Evolutionary conservation across 1,140 invertebrate species (phyloP).

Genomic region (Trigoniulus corallinus): DNA sequence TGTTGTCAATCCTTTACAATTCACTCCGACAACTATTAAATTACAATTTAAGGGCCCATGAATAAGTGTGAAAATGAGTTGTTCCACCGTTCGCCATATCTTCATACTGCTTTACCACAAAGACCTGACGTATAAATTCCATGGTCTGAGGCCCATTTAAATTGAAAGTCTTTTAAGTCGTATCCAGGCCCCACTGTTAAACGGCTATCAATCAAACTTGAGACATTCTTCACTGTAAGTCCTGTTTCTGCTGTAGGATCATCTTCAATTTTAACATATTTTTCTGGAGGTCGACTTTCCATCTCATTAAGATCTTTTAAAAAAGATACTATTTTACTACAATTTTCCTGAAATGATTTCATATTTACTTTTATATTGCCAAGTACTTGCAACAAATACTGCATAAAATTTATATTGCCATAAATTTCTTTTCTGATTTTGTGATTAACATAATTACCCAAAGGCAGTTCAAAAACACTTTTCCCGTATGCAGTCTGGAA

Average conservation of each 20-base stretch:
- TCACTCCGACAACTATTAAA: background rate
- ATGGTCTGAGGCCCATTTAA: constrained; percentile 36
- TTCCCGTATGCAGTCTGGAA: too few relatives aligned
- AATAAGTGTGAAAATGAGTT: constrained; percentile 6
- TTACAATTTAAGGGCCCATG: constrained; percentile 12
- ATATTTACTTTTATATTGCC: too few relatives aligned
- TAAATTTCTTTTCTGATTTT: too few relatives aligned
- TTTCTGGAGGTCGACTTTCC: constrained; percentile 36
- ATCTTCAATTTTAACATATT: constrained; percentile 32
- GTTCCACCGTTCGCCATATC: too few relatives aligned
- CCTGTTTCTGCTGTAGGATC: constrained; percentile 29
- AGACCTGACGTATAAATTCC: constrained; percentile 48
- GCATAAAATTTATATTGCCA: too few relatives aligned
- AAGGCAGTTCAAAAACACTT: too few relatives aligned
- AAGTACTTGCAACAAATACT: too few relatives aligned
- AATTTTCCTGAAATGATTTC: too few relatives aligned
- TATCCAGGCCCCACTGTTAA: constrained; percentile 57
- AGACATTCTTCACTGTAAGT: constrained; percentile 23
- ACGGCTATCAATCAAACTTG: constrained; percentile 24
- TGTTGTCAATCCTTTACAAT: background rate
- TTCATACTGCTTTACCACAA: constrained; percentile 45
- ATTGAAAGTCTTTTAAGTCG: constrained; percentile 40
- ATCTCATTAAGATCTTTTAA: constrained; percentile 63
- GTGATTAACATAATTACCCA: too few relatives aligned
- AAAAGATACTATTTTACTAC: too few relatives aligned